A percentile compares a stretch with the other conserved stretches of the same genome.
phyloP scores from a whole-genome alignment of 1,140 invertebrate species.

The Meteorus sp. region DNA sequence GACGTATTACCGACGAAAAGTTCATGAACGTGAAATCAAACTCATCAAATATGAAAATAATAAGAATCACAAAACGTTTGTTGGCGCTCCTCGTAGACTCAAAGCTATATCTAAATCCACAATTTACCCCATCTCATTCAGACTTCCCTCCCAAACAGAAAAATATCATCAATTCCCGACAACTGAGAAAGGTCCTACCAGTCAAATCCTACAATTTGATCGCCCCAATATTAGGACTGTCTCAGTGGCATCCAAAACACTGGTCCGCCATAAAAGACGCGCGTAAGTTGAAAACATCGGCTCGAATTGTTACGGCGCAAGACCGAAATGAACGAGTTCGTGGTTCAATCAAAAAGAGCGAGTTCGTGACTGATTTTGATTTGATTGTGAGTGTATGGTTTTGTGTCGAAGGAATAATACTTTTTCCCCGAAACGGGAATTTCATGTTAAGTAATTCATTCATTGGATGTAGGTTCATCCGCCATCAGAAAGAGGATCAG shows the following conservation, averaged over 20 bases:
- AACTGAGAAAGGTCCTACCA: constrained; percentile 41
- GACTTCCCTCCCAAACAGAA: constrained; percentile 41
- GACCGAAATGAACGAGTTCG: not conserved
- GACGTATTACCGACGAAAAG: constrained; percentile 24
- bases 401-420: too few relatives aligned
- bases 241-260: constrained; percentile 27
- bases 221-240: constrained; percentile 42
- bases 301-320: not conserved
- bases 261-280: constrained; percentile 18
- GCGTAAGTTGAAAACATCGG: not conserved
- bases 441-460: too few relatives aligned
- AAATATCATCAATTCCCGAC: constrained; percentile 32
- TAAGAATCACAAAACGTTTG: constrained; percentile 35
- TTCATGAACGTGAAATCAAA: not conserved
- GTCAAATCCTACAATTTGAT: constrained; percentile 40
- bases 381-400: constrained; percentile 29
- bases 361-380: constrained; percentile 18
- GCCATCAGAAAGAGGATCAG: constrained; percentile 29
- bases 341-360: not conserved
- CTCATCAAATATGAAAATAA: too few relatives aligned
- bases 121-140: constrained; percentile 33
- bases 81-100: constrained; percentile 45
- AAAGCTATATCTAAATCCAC: constrained; percentile 38
- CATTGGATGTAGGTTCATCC: constrained; percentile 42
- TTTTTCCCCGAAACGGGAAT: too few relatives aligned